Percentiles rank a stretch among this genome's conserved stretches.
Conservation (phyloP, 2,113 vertebrate species). For the Telmatochromis sp. region DNA sequence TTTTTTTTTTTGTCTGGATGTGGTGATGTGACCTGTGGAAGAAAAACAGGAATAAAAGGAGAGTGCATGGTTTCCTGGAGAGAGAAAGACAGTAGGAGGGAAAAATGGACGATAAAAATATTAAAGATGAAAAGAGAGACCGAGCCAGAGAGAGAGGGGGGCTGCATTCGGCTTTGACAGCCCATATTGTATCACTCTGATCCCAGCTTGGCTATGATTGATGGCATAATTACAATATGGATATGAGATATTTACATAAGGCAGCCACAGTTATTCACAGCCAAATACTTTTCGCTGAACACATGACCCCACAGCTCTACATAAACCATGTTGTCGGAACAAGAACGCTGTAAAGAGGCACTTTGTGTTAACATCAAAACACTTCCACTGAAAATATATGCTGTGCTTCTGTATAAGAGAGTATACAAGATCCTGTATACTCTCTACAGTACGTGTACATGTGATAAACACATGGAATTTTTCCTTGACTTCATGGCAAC, state of each 20-base stretch:
- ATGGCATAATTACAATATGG: slow-evolving; percentile 53
- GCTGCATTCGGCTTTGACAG: slow-evolving; percentile 21
- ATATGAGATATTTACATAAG: slow-evolving; percentile 51
- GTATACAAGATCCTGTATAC: neutral
- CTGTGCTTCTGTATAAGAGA: neutral
- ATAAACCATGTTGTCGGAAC: neutral
- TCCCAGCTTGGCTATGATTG: slow-evolving; percentile 43
- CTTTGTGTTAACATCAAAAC: neutral
- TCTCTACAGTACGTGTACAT: neutral
- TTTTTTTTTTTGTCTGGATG: neutral
- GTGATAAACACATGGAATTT: neutral
- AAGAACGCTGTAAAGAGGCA: neutral
- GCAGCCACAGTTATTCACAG: slow-evolving; percentile 6
- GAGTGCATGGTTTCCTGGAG: neutral
- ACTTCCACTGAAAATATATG: neutral
- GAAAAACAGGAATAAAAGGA: neutral
- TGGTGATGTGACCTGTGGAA: neutral
- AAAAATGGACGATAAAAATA: neutral
- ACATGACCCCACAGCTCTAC: neutral
- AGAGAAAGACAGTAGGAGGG: neutral
- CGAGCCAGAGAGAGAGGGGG: neutral
- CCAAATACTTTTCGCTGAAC: slow-evolving; percentile 3
- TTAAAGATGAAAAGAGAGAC: neutral
- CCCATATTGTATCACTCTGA: slow-evolving; percentile 28
- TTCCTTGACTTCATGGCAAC: neutral